Evolutionary conservation across 2,888 invertebrate species (phyloP).

Genomic region (Coenonympha arcania): DNA sequence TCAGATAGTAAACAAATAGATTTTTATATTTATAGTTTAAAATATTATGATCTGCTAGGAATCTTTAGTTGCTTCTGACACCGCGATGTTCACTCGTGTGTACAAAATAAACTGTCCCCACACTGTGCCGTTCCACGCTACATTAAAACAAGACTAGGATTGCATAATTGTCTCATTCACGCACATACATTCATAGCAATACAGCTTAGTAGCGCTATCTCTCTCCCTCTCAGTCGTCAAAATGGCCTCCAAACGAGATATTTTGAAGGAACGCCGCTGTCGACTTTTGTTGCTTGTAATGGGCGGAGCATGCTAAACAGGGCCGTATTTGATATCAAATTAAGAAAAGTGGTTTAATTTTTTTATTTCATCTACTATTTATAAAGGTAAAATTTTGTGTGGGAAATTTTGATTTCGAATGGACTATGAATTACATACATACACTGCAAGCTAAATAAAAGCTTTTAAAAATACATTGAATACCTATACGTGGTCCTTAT

Average conservation of each 20-base stretch:
- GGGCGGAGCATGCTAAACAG: conserved; percentile 71
- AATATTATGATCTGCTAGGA: background rate
- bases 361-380: too few species aligned
- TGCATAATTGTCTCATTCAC: conserved; percentile 73
- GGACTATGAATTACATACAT: too few species aligned
- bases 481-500: too few species aligned
- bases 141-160: conserved; percentile 71
- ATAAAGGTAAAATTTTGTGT: too few species aligned
- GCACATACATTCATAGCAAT: conserved; percentile 52
- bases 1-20: background rate
- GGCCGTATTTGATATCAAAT: conserved; percentile 30
- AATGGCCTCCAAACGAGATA: conserved; percentile 75
- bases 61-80: conserved; percentile 2
- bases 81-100: conserved; percentile 17
- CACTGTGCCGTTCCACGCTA: conserved; percentile 45
- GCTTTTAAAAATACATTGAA: too few species aligned
- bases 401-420: too few species aligned
- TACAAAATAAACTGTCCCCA: conserved; percentile 35
- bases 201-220: conserved; percentile 46
- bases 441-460: too few species aligned
- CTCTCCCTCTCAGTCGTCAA: conserved; percentile 66
- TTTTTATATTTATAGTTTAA: conserved; percentile 6
- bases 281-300: conserved; percentile 73
- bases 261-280: conserved; percentile 72
- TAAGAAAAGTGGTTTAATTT: too few species aligned